Conservation (phyloP, 2,888 invertebrate genomes). For the Mythimna lalbum region DNA sequence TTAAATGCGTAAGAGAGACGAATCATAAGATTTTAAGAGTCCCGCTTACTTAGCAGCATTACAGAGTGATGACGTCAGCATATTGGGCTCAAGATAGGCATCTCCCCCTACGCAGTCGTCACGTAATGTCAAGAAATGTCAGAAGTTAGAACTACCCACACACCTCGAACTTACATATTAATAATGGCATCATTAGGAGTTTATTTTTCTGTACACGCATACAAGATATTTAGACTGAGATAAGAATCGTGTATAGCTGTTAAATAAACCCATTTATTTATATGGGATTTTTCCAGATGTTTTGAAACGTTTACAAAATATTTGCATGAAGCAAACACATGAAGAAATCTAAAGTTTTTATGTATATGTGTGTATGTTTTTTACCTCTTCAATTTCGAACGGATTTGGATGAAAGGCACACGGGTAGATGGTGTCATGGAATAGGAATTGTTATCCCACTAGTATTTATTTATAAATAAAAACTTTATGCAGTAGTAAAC, state of each 20-base stretch:
- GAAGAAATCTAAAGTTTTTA: too few species aligned
- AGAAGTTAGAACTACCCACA: conserved; percentile 22
- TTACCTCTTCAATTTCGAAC: too few species aligned
- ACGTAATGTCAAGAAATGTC: conserved; percentile 24
- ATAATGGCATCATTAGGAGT: conserved; percentile 4
- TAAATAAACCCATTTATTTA: not conserved
- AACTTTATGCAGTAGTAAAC: too few species aligned
- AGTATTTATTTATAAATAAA: too few species aligned
- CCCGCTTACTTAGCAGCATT: conserved; percentile 2
- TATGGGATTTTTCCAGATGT: too few species aligned
- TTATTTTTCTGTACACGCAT: not conserved
- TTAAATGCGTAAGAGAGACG: not conserved
- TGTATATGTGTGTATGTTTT: too few species aligned
- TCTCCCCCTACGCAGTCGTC: not conserved
- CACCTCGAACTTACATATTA: not conserved
- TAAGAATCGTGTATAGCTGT: not conserved
- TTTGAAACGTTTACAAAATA: too few species aligned
- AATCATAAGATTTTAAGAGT: conserved; percentile 21
- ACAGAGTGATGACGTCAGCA: conserved; percentile 6
- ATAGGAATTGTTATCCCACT: too few species aligned
- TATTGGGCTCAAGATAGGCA: conserved; percentile 33
- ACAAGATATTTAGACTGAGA: not conserved
- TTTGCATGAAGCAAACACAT: too few species aligned
- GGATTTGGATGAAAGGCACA: too few species aligned
- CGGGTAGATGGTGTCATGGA: too few species aligned